Conservation (phyloP, 2,113 vertebrate genomes). For the Mirounga angustirostris region DNA sequence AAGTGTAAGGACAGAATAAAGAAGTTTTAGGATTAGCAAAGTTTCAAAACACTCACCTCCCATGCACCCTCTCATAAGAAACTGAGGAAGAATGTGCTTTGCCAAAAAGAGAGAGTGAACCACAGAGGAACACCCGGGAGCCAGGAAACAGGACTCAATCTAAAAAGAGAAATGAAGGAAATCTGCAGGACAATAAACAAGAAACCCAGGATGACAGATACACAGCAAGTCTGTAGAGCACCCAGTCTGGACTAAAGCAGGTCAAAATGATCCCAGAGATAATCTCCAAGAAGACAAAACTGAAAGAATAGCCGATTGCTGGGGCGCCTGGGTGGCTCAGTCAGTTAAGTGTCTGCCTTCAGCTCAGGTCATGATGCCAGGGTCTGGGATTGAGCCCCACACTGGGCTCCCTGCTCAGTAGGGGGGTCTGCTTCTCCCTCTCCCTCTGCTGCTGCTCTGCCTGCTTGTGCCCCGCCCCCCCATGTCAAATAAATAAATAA, state of each 20-base stretch:
- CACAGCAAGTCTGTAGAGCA: neutral
- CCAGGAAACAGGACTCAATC: neutral
- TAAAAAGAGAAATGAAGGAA: neutral
- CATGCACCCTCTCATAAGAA: neutral
- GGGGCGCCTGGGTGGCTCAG: neutral
- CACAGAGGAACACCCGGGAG: neutral
- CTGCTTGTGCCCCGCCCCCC: too few relatives aligned
- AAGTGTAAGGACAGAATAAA: neutral
- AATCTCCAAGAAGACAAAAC: neutral
- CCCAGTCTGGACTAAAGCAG: too few relatives aligned
- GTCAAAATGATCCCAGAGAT: neutral
- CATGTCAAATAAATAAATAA: neutral
- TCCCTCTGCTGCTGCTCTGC: neutral
- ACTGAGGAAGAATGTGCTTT: neutral
- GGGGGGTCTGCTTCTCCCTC: neutral
- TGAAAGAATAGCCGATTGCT: neutral
- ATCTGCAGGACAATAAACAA: neutral
- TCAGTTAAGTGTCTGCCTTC: neutral
- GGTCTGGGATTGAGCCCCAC: neutral
- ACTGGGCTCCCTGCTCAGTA: neutral
- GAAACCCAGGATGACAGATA: neutral
- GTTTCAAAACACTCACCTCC: neutral
- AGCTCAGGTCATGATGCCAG: neutral
- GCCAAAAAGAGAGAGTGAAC: neutral
- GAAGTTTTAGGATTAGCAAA: neutral